These are phyloP conservation scores for Clunio marinus DNA, from an alignment of 2,888 invertebrate genomes.

Conservation along the genomic window DNA sequence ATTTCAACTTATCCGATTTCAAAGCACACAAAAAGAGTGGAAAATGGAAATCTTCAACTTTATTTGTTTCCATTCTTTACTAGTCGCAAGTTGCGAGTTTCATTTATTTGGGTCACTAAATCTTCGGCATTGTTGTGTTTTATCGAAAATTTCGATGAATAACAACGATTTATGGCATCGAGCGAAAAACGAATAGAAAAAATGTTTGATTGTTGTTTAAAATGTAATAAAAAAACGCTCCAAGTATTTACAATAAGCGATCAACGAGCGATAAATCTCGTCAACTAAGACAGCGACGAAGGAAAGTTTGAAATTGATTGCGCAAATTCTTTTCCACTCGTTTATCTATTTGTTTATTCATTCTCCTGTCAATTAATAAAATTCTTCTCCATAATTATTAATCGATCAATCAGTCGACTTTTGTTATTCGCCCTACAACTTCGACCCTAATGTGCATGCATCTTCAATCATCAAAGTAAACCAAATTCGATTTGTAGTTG, in stretches of 20 bases:
- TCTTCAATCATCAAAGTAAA: background rate
- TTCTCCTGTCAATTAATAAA: background rate
- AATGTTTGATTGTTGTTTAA: background rate
- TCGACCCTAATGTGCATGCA: background rate
- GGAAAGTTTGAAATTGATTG: no score
- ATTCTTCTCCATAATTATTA: background rate
- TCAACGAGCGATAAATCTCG: background rate
- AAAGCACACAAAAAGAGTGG: background rate
- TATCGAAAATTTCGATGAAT: background rate
- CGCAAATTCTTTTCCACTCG: no score
- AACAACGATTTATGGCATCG: background rate
- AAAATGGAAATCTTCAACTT: background rate
- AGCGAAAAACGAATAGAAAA: background rate
- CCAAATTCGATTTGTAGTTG: background rate
- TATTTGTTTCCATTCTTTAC: background rate
- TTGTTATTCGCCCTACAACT: background rate
- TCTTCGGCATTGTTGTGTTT: conserved; percentile 6
- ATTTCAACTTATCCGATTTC: no score
- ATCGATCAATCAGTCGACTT: background rate
- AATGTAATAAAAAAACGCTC: background rate
- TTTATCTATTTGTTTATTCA: background rate
- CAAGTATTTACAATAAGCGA: background rate
- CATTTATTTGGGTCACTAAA: conserved; percentile 10
- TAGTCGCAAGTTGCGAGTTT: no score
- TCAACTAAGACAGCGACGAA: no score